Evolutionary conservation across 2,797 vertebrate genomes (phyloP).

Genomic region (Anabas testudineus): DNA sequence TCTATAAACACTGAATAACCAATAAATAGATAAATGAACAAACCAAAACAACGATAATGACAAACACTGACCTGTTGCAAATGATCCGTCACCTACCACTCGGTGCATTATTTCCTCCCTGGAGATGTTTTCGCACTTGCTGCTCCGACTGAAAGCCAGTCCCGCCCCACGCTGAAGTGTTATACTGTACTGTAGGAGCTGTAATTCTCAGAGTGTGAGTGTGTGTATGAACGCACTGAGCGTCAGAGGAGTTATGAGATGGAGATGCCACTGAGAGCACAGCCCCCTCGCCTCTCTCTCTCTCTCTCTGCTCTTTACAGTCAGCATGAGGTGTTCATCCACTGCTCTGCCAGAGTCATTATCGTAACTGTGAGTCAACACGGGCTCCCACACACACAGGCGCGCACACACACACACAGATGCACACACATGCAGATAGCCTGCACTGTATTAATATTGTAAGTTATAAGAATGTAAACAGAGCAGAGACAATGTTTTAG

Average conservation of each 20-base stretch:
- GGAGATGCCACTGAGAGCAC: slow-evolving; percentile 65
- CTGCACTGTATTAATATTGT: slow-evolving; percentile 10
- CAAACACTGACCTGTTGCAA: slow-evolving; percentile 64
- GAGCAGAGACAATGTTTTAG: background rate
- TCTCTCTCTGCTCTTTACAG: slow-evolving; percentile 54
- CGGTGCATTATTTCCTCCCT: slow-evolving; percentile 31
- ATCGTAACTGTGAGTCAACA: slow-evolving; percentile 73
- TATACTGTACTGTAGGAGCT: slow-evolving; percentile 10
- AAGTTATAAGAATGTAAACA: slow-evolving; percentile 8
- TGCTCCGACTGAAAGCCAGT: slow-evolving; percentile 15
- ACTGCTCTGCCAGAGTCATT: slow-evolving; percentile 64
- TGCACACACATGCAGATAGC: slow-evolving; percentile 6
- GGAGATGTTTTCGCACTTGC: slow-evolving; percentile 23
- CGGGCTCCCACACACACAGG: slow-evolving; percentile 1
- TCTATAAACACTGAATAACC: background rate
- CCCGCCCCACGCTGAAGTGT: background rate
- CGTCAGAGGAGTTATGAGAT: slow-evolving; percentile 65
- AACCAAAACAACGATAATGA: slow-evolving; percentile 1
- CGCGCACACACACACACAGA: slow-evolving; percentile 17
- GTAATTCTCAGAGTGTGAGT: slow-evolving; percentile 43
- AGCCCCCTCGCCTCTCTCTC: slow-evolving; percentile 47
- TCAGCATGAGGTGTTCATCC: slow-evolving; percentile 67
- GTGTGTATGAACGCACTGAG: slow-evolving; percentile 35
- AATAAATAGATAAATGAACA: background rate
- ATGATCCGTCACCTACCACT: slow-evolving; percentile 31